A percentile compares a stretch with the other conserved stretches of the same genome.
Conservation (phyloP, 2,113 vertebrate species). For the Halcyon senegalensis region DNA sequence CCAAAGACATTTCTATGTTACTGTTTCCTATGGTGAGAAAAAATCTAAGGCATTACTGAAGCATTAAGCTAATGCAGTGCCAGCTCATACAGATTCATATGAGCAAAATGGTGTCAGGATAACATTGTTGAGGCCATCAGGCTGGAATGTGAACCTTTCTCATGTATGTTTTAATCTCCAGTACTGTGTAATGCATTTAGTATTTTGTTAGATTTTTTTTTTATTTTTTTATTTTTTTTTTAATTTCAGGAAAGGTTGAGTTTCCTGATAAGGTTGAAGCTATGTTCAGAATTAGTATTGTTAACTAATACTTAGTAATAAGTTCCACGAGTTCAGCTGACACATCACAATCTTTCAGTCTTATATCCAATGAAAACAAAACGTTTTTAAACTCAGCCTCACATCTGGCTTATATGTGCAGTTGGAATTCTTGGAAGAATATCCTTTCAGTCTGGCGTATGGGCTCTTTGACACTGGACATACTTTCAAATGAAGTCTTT, state of each 20-base stretch:
- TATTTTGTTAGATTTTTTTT: background rate
- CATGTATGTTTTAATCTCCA: background rate
- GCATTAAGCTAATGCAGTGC: background rate
- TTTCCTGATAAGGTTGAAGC: constrained; percentile 9
- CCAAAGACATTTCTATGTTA: background rate
- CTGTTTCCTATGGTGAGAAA: background rate
- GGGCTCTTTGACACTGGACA: constrained; percentile 42
- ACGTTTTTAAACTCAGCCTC: constrained; percentile 30
- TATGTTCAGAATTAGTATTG: background rate
- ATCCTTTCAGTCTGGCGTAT: constrained; percentile 3
- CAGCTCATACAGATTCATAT: background rate
- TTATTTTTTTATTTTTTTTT: no score
- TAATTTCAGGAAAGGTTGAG: background rate
- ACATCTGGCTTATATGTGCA: constrained; percentile 57
- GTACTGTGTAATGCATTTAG: background rate
- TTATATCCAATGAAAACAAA: constrained; percentile 51
- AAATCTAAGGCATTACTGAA: background rate
- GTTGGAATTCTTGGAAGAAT: constrained; percentile 65
- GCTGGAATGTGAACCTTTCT: background rate
- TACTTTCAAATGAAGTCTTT: constrained; percentile 24
- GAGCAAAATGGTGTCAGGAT: background rate
- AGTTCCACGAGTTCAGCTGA: constrained; percentile 48
- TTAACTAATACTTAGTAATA: constrained; percentile 27
- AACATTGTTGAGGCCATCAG: background rate
- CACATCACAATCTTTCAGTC: constrained; percentile 42